These are phyloP conservation scores for Pollicipes pollicipes DNA, from an alignment of 1,140 invertebrate genomes.

Conservation along the genomic window DNA sequence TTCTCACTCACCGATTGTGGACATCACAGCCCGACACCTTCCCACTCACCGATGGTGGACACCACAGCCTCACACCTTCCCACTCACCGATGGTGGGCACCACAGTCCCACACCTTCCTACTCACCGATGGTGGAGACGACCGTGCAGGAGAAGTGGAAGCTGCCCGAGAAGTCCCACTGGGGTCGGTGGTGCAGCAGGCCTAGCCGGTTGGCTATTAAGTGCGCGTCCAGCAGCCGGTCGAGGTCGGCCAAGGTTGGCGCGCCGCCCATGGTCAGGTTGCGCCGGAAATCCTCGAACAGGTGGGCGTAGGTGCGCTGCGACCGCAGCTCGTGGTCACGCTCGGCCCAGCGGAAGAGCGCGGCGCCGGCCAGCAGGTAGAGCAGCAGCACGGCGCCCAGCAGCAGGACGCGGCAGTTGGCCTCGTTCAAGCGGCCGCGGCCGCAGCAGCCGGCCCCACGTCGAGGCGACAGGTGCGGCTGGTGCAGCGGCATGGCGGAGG, in stretches of 20 bases:
- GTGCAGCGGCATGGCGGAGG: background rate
- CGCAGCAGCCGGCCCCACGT: background rate
- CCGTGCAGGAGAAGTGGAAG: conserved; percentile 48
- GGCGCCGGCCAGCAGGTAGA: conserved; percentile 43
- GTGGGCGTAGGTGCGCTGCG: conserved; percentile 28
- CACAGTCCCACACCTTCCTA: too few species aligned
- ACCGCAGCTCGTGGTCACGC: conserved; percentile 32
- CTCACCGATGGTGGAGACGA: conserved; percentile 49
- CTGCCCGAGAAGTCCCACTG: conserved; percentile 47
- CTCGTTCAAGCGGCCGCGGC: conserved; percentile 32
- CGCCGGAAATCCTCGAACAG: conserved; percentile 30
- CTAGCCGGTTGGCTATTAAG: conserved; percentile 37
- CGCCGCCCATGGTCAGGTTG: conserved; percentile 20
- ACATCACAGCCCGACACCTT: too few species aligned
- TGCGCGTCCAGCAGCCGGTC: conserved; percentile 37
- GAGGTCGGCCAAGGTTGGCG: conserved; percentile 31
- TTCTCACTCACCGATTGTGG: too few species aligned
- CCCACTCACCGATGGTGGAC: too few species aligned
- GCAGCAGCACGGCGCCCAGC: conserved; percentile 38
- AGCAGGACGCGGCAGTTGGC: conserved; percentile 47
- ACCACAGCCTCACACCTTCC: too few species aligned
- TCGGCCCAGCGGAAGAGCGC: conserved; percentile 41
- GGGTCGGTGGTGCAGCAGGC: conserved; percentile 34
- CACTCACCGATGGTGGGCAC: too few species aligned
- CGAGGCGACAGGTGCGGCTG: too few species aligned